Evolutionary conservation across 2,113 vertebrate species (phyloP).

Genomic region (Pseudorectes ferrugineus): DNA sequence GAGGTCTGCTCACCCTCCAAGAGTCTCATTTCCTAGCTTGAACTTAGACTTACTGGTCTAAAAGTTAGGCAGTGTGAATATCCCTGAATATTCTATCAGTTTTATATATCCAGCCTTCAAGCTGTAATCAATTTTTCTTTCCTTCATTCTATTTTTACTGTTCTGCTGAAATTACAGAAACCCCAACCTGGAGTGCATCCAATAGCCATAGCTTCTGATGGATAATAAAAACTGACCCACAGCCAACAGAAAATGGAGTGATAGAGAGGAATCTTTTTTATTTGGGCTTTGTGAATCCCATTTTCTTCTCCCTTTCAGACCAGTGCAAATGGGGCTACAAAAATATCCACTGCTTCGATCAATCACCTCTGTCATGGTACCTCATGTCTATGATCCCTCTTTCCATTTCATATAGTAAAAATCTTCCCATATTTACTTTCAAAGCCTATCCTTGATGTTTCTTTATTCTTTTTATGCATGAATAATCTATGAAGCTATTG

Average conservation of each 20-base stretch:
- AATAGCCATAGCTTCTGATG: background rate
- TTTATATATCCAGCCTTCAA: background rate
- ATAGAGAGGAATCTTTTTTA: background rate
- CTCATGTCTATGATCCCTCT: background rate
- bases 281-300: background rate
- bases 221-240: constrained; percentile 23
- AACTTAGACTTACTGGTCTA: background rate
- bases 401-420: background rate
- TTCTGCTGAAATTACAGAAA: constrained; percentile 17
- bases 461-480: constrained; percentile 7
- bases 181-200: background rate
- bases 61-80: background rate
- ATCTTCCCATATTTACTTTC: background rate
- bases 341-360: background rate
- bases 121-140: background rate
- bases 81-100: background rate
- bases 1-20: background rate
- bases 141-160: background rate
- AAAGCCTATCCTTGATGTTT: background rate
- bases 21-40: background rate
- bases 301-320: background rate
- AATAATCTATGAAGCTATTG: constrained; percentile 33
- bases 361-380: background rate
- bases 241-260: background rate
- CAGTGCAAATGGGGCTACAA: background rate